Evolutionary conservation across 2,113 vertebrate species (phyloP).

Genomic region (Melierax canorus): DNA sequence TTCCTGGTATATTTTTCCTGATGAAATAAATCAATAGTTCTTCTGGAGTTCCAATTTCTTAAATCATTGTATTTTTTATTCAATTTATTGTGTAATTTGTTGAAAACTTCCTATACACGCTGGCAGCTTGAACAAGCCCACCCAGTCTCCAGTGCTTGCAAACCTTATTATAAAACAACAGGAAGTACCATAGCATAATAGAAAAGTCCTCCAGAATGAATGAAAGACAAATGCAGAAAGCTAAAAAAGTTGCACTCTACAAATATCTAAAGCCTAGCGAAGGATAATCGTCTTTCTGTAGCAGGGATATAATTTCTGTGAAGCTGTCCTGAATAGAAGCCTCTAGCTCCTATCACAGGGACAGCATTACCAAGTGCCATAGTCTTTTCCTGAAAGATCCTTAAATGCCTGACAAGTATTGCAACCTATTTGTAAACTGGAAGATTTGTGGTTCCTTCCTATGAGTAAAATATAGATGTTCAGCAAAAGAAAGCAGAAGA

Average conservation of each 20-base stretch:
- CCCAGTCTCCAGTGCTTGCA: background rate
- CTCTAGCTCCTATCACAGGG: background rate
- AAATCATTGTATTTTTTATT: conserved; percentile 34
- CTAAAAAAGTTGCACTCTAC: background rate
- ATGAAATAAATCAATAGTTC: background rate
- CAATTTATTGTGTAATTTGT: conserved; percentile 22
- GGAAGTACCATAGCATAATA: background rate
- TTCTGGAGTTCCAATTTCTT: background rate
- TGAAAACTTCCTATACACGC: conserved; percentile 5
- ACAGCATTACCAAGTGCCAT: background rate
- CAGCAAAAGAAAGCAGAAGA: background rate
- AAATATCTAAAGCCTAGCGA: background rate
- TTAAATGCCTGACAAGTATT: background rate
- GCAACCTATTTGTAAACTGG: background rate
- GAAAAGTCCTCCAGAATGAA: background rate
- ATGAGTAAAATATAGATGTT: background rate
- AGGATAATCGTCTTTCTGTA: background rate
- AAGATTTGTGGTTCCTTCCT: background rate
- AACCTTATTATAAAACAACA: background rate
- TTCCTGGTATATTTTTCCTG: conserved; percentile 32
- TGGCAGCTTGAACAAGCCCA: background rate
- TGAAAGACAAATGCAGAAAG: background rate
- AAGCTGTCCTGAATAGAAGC: background rate
- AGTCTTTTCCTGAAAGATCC: background rate
- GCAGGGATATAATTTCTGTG: background rate